phyloP scores from a whole-genome alignment of 1,140 invertebrate genomes.

The Solenopsis fugax region DNA sequence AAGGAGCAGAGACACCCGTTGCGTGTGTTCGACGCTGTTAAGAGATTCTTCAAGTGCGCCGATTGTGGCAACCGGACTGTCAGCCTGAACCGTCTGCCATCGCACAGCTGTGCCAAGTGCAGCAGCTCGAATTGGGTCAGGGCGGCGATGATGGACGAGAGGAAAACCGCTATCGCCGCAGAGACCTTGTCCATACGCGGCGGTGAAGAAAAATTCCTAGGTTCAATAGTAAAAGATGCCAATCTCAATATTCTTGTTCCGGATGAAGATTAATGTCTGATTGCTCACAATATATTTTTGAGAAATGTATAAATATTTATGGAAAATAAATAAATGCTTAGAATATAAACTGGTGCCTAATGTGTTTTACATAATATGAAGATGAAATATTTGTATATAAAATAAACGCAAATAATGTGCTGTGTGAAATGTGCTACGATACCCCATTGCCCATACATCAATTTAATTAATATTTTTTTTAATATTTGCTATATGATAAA shows the following conservation, averaged over 20 bases:
- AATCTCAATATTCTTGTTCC: conserved; percentile 91
- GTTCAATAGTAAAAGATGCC: conserved; percentile 87
- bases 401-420: not conserved
- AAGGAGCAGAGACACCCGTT: conserved; percentile 93
- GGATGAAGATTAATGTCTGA: conserved; percentile 74
- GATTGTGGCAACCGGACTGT: conserved; percentile 94
- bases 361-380: not conserved
- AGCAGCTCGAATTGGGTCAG: conserved; percentile 91
- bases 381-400: conserved; percentile 13
- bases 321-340: not conserved
- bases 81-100: conserved; percentile 92
- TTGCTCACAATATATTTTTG: not conserved
- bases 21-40: conserved; percentile 92
- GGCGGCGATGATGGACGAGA: conserved; percentile 93
- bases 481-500: not conserved
- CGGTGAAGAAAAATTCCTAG: conserved; percentile 91
- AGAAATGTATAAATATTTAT: conserved; percentile 7
- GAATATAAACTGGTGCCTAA: not conserved
- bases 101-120: conserved; percentile 92
- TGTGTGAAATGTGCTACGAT: not conserved
- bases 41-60: conserved; percentile 96
- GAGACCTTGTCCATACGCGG: conserved; percentile 90
- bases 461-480: conserved; percentile 9
- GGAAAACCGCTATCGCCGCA: conserved; percentile 86
- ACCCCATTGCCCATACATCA: not conserved